Conservation (phyloP, 2,797 vertebrate species). For the Cephalopachus bancanus region DNA sequence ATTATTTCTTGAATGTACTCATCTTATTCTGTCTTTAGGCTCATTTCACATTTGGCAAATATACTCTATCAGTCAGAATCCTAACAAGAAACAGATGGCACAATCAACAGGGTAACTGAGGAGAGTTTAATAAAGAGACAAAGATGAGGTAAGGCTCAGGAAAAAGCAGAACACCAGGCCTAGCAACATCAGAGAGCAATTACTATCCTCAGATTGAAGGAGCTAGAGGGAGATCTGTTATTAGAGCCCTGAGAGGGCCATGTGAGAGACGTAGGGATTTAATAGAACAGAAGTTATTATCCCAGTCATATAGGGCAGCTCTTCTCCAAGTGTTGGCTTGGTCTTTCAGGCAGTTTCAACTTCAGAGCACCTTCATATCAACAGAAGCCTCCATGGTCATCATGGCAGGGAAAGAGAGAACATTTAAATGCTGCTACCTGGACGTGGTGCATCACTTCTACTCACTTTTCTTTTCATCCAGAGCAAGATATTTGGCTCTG, state of each 20-base stretch:
- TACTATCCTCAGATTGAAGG: background rate
- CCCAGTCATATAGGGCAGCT: background rate
- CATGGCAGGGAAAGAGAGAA: too few species aligned
- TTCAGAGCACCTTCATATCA: background rate
- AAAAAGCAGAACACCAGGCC: background rate
- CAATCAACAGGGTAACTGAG: background rate
- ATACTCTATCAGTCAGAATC: background rate
- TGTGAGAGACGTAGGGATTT: background rate
- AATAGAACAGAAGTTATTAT: background rate
- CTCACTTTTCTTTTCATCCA: background rate
- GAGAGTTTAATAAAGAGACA: background rate
- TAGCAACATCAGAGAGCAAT: background rate
- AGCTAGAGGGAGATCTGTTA: background rate
- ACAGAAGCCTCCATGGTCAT: background rate
- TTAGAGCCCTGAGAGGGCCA: background rate
- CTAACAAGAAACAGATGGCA: background rate
- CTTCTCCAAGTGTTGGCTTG: background rate
- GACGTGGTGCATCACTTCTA: background rate
- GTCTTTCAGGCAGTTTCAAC: background rate
- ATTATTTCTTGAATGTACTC: background rate
- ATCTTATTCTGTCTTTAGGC: constrained; percentile 14
- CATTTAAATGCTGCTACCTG: background rate
- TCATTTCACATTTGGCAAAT: background rate
- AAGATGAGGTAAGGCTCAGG: background rate
- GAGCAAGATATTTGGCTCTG: background rate